Base-by-base conservation (phyloP, 2,888 invertebrate species). In the Abrostola triplasia region DNA sequence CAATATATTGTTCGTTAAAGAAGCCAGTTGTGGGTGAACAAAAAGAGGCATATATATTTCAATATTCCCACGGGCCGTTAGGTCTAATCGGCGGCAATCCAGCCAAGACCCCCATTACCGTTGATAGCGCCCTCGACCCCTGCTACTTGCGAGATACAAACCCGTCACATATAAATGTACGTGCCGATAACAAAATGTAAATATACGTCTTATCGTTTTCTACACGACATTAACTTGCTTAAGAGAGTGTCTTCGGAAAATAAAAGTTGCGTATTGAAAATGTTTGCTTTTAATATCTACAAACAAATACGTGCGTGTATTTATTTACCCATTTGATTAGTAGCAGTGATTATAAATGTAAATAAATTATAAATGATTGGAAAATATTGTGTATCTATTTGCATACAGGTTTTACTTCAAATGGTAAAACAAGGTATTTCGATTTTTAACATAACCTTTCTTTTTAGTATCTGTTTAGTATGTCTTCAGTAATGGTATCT, bases 51-150 rank as follows among this genome's bases (percentile, higher is more conserved):
- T 55, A 78, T 79, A 84, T 86, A 87, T 89, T 88, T 91, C 88
- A 89, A 91, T 90, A 90, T 87, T 83, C 87, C 85, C 83, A 73
- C 77, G 79, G 82, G 87, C 85, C 84, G 90, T 91, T 91, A 90
- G 81, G 83, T 81, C 85, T 92, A 92, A 92, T 92, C 91, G 91
- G 83, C 82, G 86, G 86, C 88, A 87, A 88, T 90, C 88, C 87
- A 85, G 84, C 82, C 84, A 83, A 84, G 89, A 88, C 89, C 91
- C 70, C 91, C 88, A 92, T 92, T 92, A 92, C 88, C 77, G 83
- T 79, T 89, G 90, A 92, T 91, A 86, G 88, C 84, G 81, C 84
- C 85, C 85, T 88, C 88, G 73, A 80, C 76, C 78, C 66, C 73
- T 64, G 64, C 70, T 40, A 48, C 73, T 67, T 47, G 64, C 70